phyloP scores from a whole-genome alignment of 2,113 vertebrate genomes.

The Thalassoma bifasciatum region DNA sequence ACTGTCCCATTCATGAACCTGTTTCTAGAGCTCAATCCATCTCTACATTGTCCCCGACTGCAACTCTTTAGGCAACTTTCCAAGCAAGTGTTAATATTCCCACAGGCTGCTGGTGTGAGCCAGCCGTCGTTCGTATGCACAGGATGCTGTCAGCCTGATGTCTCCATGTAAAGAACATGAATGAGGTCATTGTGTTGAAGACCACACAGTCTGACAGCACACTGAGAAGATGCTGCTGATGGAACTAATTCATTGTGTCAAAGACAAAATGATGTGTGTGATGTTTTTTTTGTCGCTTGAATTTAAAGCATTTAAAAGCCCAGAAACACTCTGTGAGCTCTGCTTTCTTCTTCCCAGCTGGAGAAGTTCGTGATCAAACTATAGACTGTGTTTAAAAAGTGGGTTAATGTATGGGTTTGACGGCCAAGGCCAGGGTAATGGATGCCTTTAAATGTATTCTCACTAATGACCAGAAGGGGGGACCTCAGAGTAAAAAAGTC shows the following conservation, averaged over 20 bases:
- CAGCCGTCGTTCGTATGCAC: conserved; percentile 23
- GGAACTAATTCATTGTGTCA: conserved; percentile 18
- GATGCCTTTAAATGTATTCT: background rate
- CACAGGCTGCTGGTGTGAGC: conserved; percentile 20
- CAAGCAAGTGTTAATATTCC: conserved; percentile 41
- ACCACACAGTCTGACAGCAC: conserved; percentile 9
- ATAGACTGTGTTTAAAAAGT: background rate
- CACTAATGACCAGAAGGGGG: background rate
- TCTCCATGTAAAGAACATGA: conserved; percentile 29
- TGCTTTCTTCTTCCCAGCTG: background rate
- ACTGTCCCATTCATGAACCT: background rate
- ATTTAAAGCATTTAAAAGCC: background rate
- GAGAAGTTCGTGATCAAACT: background rate
- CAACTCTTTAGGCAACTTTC: conserved; percentile 13
- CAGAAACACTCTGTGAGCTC: background rate
- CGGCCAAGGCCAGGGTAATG: background rate
- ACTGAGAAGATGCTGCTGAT: conserved; percentile 23
- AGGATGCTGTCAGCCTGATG: conserved; percentile 11
- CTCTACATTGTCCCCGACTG: conserved; percentile 13
- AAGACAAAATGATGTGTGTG: background rate
- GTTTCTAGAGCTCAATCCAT: background rate
- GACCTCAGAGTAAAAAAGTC: background rate
- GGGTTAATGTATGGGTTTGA: background rate
- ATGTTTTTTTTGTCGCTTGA: background rate
- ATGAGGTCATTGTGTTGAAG: conserved; percentile 29